phyloP scores from a whole-genome alignment of 2,797 vertebrate species.

The Apodemus agrarius region DNA sequence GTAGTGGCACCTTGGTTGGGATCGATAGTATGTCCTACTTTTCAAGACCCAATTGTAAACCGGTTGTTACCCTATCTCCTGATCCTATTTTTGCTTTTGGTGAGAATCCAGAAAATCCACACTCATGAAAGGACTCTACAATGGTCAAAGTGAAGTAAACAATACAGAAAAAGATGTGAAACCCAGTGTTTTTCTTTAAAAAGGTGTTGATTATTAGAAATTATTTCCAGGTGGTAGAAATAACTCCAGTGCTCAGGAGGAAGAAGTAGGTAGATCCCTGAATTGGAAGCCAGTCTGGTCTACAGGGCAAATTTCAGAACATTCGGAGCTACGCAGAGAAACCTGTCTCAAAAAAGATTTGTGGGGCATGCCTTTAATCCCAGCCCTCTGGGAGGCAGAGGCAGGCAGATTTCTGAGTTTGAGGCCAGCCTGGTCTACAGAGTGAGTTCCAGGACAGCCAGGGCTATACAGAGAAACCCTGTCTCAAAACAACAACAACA shows the following conservation, averaged over 20 bases:
- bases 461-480: too few species aligned
- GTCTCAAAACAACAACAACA: background rate
- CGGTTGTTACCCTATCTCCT: too few species aligned
- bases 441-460: too few species aligned
- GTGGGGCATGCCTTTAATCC: too few species aligned
- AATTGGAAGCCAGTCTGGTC: background rate
- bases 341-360: background rate
- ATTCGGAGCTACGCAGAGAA: background rate
- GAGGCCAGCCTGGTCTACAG: too few species aligned
- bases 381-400: too few species aligned
- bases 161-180: background rate
- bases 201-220: background rate
- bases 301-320: background rate
- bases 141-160: background rate
- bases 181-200: background rate
- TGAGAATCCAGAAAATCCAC: background rate
- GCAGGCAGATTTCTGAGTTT: too few species aligned
- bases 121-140: background rate
- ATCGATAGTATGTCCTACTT: background rate
- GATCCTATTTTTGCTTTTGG: background rate
- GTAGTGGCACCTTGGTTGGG: too few species aligned
- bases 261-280: background rate
- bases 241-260: background rate
- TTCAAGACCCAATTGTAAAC: conserved; percentile 9
- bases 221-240: background rate